Conservation (phyloP, 2,888 invertebrate genomes). For the Sacculina carcini region DNA sequence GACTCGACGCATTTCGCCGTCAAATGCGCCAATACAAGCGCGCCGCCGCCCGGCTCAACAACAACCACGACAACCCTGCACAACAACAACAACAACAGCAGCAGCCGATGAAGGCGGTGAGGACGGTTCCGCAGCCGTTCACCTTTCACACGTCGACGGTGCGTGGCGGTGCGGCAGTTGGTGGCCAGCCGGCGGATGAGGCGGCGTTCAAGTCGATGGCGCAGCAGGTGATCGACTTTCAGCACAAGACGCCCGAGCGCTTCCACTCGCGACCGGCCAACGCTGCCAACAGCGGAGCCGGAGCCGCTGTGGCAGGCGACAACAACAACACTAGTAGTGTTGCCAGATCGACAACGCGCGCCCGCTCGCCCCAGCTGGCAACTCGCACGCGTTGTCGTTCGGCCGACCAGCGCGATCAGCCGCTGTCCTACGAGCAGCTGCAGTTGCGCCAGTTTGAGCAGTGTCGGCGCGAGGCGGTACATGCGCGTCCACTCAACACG, state of each 20-base stretch:
- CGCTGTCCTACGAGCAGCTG: no score
- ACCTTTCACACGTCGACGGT: neutral
- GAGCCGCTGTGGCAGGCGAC: no score
- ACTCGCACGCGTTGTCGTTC: neutral
- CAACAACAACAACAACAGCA: no score
- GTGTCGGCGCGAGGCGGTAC: neutral
- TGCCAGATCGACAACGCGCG: neutral
- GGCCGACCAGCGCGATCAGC: no score
- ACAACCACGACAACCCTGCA: no score
- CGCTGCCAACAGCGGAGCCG: no score
- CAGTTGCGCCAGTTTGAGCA: neutral
- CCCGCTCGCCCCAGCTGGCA: neutral
- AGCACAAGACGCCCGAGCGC: neutral
- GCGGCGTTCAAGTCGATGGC: constrained; percentile 1
- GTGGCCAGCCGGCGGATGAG: neutral
- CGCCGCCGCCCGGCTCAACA: no score
- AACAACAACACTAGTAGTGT: no score
- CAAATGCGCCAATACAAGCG: no score
- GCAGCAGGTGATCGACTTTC: neutral
- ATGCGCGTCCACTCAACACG: neutral
- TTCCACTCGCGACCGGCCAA: neutral
- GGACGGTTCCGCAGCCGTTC: neutral
- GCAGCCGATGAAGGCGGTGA: no score
- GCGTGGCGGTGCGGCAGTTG: neutral
- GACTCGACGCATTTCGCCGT: no score